Percentiles rank a stretch among this genome's conserved stretches.
Conservation (phyloP, 2,797 vertebrate genomes). For the Anniella stebbinsi region DNA sequence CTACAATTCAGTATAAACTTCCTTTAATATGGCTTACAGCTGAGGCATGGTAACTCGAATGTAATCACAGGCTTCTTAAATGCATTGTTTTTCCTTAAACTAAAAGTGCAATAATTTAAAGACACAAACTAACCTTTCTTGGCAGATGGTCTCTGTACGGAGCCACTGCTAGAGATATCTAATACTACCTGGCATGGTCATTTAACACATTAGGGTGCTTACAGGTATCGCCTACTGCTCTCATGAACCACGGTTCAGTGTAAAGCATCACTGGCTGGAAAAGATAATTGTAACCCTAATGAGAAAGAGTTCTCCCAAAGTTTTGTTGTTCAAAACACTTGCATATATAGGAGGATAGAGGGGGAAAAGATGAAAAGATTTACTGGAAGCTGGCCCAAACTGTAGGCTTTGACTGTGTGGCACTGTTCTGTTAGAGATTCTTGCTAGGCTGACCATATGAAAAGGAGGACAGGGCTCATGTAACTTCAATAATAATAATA, state of each 20-base stretch:
- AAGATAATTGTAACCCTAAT: conserved; percentile 75
- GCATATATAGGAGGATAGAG: conserved; percentile 38
- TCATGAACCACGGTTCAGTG: conserved; percentile 81
- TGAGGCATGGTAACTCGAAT: conserved; percentile 50
- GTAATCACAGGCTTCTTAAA: conserved; percentile 54
- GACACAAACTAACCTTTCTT: conserved; percentile 65
- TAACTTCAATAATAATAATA: too few species aligned
- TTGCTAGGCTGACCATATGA: too few species aligned
- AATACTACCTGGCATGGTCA: conserved; percentile 70
- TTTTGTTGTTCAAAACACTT: conserved; percentile 53
- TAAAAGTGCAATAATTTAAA: conserved; percentile 66
- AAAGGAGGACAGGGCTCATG: too few species aligned
- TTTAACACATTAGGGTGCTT: conserved; percentile 81
- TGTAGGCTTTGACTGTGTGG: conserved; percentile 22
- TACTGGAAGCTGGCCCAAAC: conserved; percentile 61
- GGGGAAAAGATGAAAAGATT: conserved; percentile 52
- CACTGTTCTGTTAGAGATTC: conserved; percentile 39
- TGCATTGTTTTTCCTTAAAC: conserved; percentile 67
- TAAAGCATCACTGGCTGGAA: conserved; percentile 78
- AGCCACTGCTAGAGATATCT: conserved; percentile 63
- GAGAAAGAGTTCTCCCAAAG: conserved; percentile 68
- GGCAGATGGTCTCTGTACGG: conserved; percentile 75
- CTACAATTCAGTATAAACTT: conserved; percentile 35
- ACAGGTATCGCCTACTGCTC: conserved; percentile 74
- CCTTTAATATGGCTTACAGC: conserved; percentile 48